Base-by-base conservation (phyloP, 2,113 vertebrate species). In the Turdus rufiventris region DNA sequence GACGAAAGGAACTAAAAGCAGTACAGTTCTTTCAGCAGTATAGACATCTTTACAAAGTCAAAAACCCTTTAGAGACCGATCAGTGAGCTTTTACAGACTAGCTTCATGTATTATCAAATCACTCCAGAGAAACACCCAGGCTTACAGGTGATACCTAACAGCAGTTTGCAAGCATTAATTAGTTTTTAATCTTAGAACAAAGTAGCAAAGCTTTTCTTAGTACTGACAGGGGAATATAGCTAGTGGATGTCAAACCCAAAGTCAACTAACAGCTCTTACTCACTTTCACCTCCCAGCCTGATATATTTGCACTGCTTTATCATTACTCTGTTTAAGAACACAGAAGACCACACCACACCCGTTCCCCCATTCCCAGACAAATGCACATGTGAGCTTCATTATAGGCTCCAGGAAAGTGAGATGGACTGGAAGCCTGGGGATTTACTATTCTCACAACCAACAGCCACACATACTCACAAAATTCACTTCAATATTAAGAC, bases 391-490 rank as follows among this genome's bases (percentile, higher is more conserved):
- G 5, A 72, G 25, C 67, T 63, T 67, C 23, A 24, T 12, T 25
- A 48, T 0, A 47, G 2, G 3, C 23, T 67, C 38, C 34, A 16
- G 33, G 17, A 34, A 54, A 91, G 34, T 2, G 0, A 11, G 33
- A 79, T 16, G 43, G 13, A 54, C 58, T 67, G 57, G 24, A 77
- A 73, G 78, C 47, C 50, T 60, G 13, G 14, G 38, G 13, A 75
- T 47, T 73, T 73, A 70, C 42, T 15, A 45, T 8, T 42, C 26
- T 73, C 56, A 24, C 36, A 33, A 7, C 21, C 38, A 65, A 70
- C 0, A 57, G 21, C n/a, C n/a, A 63, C 25, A 81, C 18, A 36
- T 8, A 23, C 14, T 48, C 9, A 11, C 29, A 54, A 82, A 77
- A 23, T 10, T 58, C 25, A 82, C 29, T 62, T 75, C 28, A 40